Evolutionary conservation across 2,113 vertebrate species (phyloP).

Genomic region (Platanista minor): DNA sequence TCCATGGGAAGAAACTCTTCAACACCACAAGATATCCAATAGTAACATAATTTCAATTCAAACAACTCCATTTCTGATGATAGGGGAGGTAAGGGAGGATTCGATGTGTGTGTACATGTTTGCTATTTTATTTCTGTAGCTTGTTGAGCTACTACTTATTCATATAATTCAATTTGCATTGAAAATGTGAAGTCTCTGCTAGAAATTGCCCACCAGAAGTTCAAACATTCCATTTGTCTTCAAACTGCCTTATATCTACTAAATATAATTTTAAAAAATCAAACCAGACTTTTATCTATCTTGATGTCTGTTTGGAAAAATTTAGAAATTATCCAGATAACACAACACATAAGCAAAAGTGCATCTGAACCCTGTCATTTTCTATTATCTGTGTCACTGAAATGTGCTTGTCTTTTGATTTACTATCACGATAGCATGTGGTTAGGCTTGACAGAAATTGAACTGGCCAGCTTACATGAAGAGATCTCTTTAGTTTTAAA

Average conservation of each 20-base stretch:
- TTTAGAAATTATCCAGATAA: conserved; percentile 11
- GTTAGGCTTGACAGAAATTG: background rate
- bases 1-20: background rate
- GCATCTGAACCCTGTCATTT: background rate
- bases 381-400: background rate
- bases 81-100: background rate
- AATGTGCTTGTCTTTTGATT: background rate
- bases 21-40: background rate
- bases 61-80: background rate
- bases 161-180: background rate
- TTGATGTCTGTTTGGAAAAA: background rate
- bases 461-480: background rate
- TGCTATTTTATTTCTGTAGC: background rate
- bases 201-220: background rate
- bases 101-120: background rate
- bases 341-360: background rate
- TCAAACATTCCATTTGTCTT: background rate
- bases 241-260: background rate
- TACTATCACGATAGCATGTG: background rate
- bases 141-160: background rate
- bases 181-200: background rate
- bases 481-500: background rate
- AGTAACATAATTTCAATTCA: background rate
- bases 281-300: background rate
- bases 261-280: background rate